These are phyloP conservation scores for Coregonus suidteri DNA, from an alignment of 2,797 vertebrate genomes.

Conservation along the genomic window DNA sequence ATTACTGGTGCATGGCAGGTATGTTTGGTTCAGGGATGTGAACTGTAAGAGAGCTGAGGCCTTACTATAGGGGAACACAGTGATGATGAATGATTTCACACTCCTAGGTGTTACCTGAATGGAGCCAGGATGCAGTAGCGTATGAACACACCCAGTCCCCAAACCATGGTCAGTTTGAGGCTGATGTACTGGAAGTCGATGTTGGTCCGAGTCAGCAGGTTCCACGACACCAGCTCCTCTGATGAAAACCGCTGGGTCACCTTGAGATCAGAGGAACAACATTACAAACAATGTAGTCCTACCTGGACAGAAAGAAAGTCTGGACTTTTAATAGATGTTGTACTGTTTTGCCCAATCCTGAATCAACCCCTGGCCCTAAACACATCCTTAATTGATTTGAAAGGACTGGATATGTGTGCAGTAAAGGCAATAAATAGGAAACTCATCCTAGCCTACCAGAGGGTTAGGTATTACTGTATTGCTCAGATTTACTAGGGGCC, in stretches of 20 bases:
- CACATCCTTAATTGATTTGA: too few species aligned
- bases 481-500: too few species aligned
- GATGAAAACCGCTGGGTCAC: conserved; percentile 94
- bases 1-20: background rate
- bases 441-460: too few species aligned
- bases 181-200: conserved; percentile 93
- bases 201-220: conserved; percentile 94
- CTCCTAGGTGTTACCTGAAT: conserved; percentile 77
- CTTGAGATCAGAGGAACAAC: conserved; percentile 30
- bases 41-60: background rate
- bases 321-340: background rate
- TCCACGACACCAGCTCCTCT: conserved; percentile 95
- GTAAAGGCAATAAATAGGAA: too few species aligned
- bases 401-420: too few species aligned
- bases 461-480: too few species aligned
- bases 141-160: conserved; percentile 85
- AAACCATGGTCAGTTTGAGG: conserved; percentile 83
- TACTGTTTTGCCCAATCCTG: too few species aligned
- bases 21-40: background rate
- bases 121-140: conserved; percentile 92
- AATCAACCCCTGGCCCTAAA: too few species aligned
- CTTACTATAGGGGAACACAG: background rate
- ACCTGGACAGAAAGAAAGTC: background rate
- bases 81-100: background rate
- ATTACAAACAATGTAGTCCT: background rate